Percentiles rank a stretch among this genome's conserved stretches.
These are phyloP conservation scores for Lophotis ruficrista DNA, from an alignment of 2,113 vertebrate species.

Conservation along the genomic window DNA sequence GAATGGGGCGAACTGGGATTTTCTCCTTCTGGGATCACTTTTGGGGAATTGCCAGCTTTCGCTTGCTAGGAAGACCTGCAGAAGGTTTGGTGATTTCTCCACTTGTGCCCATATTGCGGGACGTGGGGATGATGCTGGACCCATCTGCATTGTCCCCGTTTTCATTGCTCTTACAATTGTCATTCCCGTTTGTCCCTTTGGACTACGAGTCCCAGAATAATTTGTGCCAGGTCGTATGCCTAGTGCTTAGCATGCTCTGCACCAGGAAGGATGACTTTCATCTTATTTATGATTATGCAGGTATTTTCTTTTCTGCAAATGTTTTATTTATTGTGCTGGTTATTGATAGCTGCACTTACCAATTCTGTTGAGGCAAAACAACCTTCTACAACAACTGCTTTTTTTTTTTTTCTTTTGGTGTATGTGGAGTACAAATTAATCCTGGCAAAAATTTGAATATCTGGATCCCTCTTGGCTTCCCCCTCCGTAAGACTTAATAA, in stretches of 20 bases:
- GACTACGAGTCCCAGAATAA: background rate
- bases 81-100: background rate
- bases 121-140: background rate
- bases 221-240: background rate
- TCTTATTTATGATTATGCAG: background rate
- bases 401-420: background rate
- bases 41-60: background rate
- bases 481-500: background rate
- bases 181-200: background rate
- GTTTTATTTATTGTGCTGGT: conserved; percentile 29
- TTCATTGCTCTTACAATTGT: background rate
- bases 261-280: background rate
- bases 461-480: conserved; percentile 23
- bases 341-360: conserved; percentile 28
- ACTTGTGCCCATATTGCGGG: rapidly evolving
- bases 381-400: background rate
- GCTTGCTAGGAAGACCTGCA: background rate
- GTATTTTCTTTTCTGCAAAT: conserved; percentile 29
- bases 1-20: background rate
- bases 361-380: conserved; percentile 12
- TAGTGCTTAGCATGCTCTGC: background rate
- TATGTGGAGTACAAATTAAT: background rate
- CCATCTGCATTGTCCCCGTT: rapidly evolving
- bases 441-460: background rate
- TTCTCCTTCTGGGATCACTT: background rate